Evolutionary conservation across 2,888 invertebrate genomes (phyloP), one percentile per base, ranked within the genome.

Genomic region (Ornithoptera alexandrae): DNA sequence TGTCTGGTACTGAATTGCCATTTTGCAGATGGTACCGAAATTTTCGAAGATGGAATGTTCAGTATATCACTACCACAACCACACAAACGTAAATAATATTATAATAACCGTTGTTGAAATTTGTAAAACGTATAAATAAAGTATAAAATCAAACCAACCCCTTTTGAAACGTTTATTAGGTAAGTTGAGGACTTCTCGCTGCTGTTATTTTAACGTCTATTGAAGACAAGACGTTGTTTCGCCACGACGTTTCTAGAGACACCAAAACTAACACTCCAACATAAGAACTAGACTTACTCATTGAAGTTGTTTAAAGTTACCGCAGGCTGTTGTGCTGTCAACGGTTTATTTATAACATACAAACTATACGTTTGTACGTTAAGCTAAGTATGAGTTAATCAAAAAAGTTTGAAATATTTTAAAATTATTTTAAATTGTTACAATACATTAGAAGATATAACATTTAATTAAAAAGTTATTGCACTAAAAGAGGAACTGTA

Each of bases 181-280:
- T n/a, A 53, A 53, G 2, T n/a, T 53, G 18, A 12, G 18, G 53
- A 53, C n/a, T 53, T 53, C 18, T 53, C n/a, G n/a, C n/a, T 53
- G 18, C n/a, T 53, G 53, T 53, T 53, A 53, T 53, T 66, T 59
- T 58, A 66, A 60, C 60, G 59, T 17, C 30, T 24, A 17, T 30
- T 59, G 53, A n/a, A 53, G 53, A 53, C n/a, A 53, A n/a, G 53
- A 7, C n/a, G n/a, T 30, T 30, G 24, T n/a, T 53, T 53, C 53
- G 18, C 6, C 18, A 53, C 18, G 53, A 53, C 8, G 53, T 6
- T 53, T 18, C 53, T 53, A n/a, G 3, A 46, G 53, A 18, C 53
- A 53, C 53, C n/a, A 53, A 53, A 53, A 53, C 53, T 53, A 53
- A 53, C 17, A 50, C 18, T 2, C 5, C n/a, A 53, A n/a, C 15